These are phyloP conservation scores for Perca schrenkii DNA, from an alignment of 2,113 vertebrate genomes.

Conservation along the genomic window DNA sequence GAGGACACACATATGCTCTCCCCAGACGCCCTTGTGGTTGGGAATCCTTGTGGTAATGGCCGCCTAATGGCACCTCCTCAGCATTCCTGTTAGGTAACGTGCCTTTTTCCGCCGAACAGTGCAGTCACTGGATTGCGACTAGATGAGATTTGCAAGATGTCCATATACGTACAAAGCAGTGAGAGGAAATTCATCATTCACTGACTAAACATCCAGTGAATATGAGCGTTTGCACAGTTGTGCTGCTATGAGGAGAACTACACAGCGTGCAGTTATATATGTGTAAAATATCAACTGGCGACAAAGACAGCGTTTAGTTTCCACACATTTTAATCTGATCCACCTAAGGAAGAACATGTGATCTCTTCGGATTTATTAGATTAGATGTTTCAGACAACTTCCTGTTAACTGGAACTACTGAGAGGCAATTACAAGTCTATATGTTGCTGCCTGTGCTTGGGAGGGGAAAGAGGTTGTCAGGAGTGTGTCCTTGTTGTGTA, in stretches of 20 bases:
- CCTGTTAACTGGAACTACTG: background rate
- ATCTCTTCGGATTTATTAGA: background rate
- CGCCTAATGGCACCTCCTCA: constrained; percentile 61
- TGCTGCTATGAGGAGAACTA: background rate
- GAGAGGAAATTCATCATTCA: constrained; percentile 18
- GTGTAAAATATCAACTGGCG: background rate
- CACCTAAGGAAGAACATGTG: background rate
- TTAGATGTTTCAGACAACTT: constrained; percentile 1
- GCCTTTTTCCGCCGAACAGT: constrained; percentile 58
- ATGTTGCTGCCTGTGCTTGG: background rate
- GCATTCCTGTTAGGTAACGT: constrained; percentile 73
- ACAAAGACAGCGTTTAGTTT: background rate
- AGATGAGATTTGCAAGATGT: constrained; percentile 46
- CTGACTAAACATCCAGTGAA: constrained; percentile 14
- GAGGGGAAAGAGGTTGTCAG: constrained; percentile 7
- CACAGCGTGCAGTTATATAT: background rate
- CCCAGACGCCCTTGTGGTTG: constrained; percentile 62
- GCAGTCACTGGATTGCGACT: constrained; percentile 53
- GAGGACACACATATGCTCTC: constrained; percentile 40
- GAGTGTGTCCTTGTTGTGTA: constrained; percentile 19
- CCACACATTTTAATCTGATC: background rate
- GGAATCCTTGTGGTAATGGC: constrained; percentile 64
- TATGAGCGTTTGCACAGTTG: constrained; percentile 5
- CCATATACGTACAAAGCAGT: constrained; percentile 55
- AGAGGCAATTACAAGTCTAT: background rate